A percentile compares a stretch with the other conserved stretches of the same genome.
These are phyloP conservation scores for Echinometra lucunter DNA, from an alignment of 53 echinoderm and acorn worm genomes.

Conservation along the genomic window DNA sequence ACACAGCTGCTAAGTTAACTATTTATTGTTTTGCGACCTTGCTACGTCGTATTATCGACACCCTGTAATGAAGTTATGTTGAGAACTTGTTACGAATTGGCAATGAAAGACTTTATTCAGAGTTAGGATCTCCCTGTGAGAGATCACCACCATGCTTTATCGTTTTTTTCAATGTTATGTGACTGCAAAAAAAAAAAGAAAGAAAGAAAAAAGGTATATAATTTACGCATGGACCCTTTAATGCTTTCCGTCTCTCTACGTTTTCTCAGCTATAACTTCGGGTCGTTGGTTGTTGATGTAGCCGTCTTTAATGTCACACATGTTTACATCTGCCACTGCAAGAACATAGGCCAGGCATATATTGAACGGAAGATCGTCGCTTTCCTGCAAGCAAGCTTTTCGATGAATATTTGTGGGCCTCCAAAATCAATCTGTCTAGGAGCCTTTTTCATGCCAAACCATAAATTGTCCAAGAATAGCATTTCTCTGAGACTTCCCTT, in stretches of 20 bases:
- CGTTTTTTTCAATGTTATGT: neutral
- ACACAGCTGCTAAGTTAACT: no score
- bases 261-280: neutral
- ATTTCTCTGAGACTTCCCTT: neutral
- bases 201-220: no score
- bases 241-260: neutral
- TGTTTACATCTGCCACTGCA: neutral
- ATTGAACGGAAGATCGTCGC: neutral
- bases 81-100: neutral
- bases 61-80: no score
- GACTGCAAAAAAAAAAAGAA: neutral
- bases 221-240: neutral
- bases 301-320: neutral
- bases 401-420: neutral
- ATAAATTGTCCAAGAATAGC: neutral
- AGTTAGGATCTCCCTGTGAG: neutral
- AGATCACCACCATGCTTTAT: neutral
- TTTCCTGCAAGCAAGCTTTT: neutral
- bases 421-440: conserved; percentile 7
- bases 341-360: neutral
- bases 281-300: neutral
- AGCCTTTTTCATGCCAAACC: neutral
- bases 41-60: no score
- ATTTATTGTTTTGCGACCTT: neutral
- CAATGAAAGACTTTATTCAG: neutral